Evolutionary conservation across 2,888 invertebrate genomes (phyloP), one percentile per base, ranked within the genome.

Genomic region (Corbicula japonica): DNA sequence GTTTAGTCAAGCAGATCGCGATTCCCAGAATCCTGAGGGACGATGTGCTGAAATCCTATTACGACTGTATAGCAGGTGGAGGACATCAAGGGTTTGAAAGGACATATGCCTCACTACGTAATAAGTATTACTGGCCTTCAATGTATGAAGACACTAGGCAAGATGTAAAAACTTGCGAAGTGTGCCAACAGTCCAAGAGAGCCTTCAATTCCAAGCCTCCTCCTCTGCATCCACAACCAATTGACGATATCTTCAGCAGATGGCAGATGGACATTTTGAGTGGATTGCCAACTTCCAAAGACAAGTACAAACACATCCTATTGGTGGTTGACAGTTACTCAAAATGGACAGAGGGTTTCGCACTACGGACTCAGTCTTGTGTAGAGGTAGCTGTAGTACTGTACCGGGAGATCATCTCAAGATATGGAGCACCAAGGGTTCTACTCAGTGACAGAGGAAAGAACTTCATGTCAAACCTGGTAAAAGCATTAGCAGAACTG

Each of bases 161-260:
- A 12, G 80, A 84, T 65, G 61, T 72, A 4, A 28, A 60, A 30
- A 63, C 78, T 2, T 86, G 84, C 46, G 70, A 77, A 46, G 30
- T 28, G 0, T 85, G 83, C 32, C 83, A 83, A 54, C 52, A 70
- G 35, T 41, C 70, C 4, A 86, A 83, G 60, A 23, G 65, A 10
- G 30, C 32, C 35, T 26, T 56, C 2, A 41, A 76, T 58, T 12
- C 35, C 1, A 79, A 61, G 28, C 76, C 56, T 34, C 72, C 77
- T 32, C 78, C 83, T 12, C 50, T 78, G 8, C 62, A 77, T 2
- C 84, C 85, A 0, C 54, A 50, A 30, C 54, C 90, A 91, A 26
- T 90, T 84, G 92, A 97, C 98, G 83, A 80, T 35, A 32, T 71
- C 2, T 83, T 85, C 54, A 8, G 54, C 10, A 58, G 80, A n/a